Conservation (phyloP, 2,113 vertebrate species). For the Urocynchramus pylzowi region DNA sequence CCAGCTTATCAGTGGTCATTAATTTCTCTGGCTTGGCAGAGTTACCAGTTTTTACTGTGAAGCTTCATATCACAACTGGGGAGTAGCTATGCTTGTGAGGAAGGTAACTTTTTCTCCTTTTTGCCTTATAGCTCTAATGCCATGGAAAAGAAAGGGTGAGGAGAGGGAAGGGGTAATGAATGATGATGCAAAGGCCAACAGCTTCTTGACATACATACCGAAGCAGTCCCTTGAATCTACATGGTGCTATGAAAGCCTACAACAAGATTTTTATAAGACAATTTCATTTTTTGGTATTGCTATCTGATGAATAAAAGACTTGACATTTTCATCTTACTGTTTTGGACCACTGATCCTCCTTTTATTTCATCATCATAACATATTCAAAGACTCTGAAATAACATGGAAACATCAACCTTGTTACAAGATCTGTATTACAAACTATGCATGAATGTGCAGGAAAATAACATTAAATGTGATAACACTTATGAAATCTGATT, state of each 20-base stretch:
- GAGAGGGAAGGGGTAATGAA: not conserved
- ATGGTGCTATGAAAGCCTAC: not conserved
- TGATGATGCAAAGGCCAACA: not conserved
- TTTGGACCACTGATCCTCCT: not conserved
- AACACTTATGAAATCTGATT: not conserved
- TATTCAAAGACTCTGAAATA: not conserved
- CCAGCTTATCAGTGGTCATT: not conserved
- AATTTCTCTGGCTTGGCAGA: not conserved
- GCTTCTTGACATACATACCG: not conserved
- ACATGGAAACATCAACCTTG: not conserved
- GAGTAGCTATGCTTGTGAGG: not conserved
- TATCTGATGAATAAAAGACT: not conserved
- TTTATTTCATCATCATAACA: not conserved
- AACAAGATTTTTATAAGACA: not conserved
- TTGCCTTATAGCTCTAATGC: not conserved
- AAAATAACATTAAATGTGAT: not conserved
- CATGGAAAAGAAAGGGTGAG: not conserved
- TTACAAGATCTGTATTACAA: not conserved
- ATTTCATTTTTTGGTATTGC: not conserved
- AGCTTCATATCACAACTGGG: not conserved
- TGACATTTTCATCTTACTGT: not conserved
- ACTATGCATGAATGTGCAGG: not conserved
- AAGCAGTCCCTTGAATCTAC: not conserved
- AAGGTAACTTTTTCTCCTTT: not conserved
- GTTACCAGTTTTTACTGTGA: not conserved